Base-by-base conservation (phyloP, 2,113 vertebrate species). In the Etheostoma spectabile region DNA sequence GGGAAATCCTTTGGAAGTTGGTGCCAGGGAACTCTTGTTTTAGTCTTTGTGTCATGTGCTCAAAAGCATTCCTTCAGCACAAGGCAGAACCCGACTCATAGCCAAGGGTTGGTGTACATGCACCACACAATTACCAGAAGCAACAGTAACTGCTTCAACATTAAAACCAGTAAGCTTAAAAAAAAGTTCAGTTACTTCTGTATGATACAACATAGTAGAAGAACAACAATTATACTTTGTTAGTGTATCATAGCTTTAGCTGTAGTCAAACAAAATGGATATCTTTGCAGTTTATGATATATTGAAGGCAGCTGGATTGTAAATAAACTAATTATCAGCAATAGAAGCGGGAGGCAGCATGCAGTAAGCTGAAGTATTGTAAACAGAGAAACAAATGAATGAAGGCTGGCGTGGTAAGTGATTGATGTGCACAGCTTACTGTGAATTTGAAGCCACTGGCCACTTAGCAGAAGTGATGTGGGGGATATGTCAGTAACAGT, bases 71-170 rank as follows among this genome's bases (percentile, higher is more conserved):
- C 19, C 49, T 56, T 73, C 73, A 52, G 27, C 33, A 68, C n/a
- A 48, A 59, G 61, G n/a, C 30, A 45, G 61, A 73, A 53, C 51
- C 51, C 27, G 38, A 66, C 64, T 81, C 84, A 33, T 24, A 77
- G 56, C 46, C 66, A 60, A 49, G 65, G 42, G 45, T 72, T 35
- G 35, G 46, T 64, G 67, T 53, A 33, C 56, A 35, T 1, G 2
- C 19, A 21, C 30, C 68, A 61, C 55, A 89, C 27, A 71, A 77
- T 45, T 15, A 63, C 85, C 84, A 8, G 63, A 68, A 74, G 76
- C 67, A 83, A 30, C 53, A 63, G n/a, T 55, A 67, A 30, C 68
- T 69, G 63, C 57, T 30, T 67, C 52, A 56, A 38, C 61, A 76
- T 65, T 61, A 74, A 76, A 79, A 48, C 5, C 60, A 16, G 16